phyloP scores from a whole-genome alignment of 2,888 invertebrate species.

The Agonopterix alstromeriana region DNA sequence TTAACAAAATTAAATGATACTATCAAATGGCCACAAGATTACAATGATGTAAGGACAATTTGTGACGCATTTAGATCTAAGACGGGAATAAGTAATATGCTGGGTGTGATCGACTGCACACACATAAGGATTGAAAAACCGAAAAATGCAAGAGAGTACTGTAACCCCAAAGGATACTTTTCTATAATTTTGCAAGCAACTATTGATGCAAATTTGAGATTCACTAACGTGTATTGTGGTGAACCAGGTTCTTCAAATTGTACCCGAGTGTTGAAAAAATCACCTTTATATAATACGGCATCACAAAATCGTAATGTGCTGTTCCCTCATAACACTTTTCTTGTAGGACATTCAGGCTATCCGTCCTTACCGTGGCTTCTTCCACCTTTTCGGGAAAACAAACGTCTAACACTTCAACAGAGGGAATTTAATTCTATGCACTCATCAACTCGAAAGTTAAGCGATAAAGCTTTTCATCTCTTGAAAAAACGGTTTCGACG shows the following conservation, averaged over 20 bases:
- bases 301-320: constrained; percentile 32
- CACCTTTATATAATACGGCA: constrained; percentile 44
- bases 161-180: constrained; percentile 47
- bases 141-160: constrained; percentile 45
- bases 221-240: constrained; percentile 52
- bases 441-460: constrained; percentile 36
- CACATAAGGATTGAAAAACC: constrained; percentile 54
- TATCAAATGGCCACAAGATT: constrained; percentile 46
- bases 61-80: constrained; percentile 38
- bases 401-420: constrained; percentile 41
- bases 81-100: constrained; percentile 41
- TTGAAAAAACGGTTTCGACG: constrained; percentile 44
- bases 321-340: constrained; percentile 45
- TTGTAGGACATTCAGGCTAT: constrained; percentile 48
- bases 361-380: constrained; percentile 47
- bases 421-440: constrained; percentile 45
- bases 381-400: constrained; percentile 49
- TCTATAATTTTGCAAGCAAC: constrained; percentile 49
- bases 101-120: constrained; percentile 47
- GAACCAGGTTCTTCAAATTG: constrained; percentile 50
- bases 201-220: constrained; percentile 41
- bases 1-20: constrained; percentile 45
- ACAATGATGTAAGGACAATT: constrained; percentile 30
- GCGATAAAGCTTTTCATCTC: constrained; percentile 43
- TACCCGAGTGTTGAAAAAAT: constrained; percentile 41